Percentiles rank a stretch among this genome's conserved stretches.
These are phyloP conservation scores for Himalopsyche anomala DNA, from an alignment of 2,888 invertebrate species.

Conservation along the genomic window DNA sequence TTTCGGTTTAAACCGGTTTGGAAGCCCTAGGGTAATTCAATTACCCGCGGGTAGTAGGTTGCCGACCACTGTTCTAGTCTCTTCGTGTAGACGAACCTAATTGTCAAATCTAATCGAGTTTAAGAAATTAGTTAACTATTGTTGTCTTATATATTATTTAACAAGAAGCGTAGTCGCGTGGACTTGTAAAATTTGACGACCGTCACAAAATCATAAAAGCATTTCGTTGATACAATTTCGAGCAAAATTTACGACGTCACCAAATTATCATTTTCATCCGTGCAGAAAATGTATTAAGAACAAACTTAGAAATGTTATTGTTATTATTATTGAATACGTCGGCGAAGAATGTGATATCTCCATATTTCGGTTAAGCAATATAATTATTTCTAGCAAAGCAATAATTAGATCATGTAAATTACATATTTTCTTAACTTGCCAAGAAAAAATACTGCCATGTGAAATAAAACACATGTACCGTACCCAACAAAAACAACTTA, in stretches of 20 bases:
- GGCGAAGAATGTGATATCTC: background rate
- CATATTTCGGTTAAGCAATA: background rate
- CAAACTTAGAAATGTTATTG: background rate
- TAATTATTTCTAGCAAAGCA: no score
- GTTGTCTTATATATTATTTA: background rate
- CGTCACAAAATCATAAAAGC: slow-evolving; percentile 22
- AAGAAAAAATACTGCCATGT: no score
- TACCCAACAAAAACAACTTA: no score
- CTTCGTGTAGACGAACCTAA: slow-evolving; percentile 4
- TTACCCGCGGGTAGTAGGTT: no score
- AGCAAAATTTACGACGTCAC: background rate
- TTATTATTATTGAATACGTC: background rate
- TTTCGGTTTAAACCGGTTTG: no score
- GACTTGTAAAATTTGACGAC: background rate
- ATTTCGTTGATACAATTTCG: background rate
- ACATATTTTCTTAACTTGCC: no score
- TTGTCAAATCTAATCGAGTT: background rate
- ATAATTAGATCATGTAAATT: no score
- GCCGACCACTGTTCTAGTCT: no score
- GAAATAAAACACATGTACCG: no score
- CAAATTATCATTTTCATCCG: slow-evolving; percentile 20
- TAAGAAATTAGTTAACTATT: background rate
- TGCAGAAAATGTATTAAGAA: background rate
- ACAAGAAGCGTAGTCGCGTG: background rate
- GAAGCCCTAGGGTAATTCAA: no score